phyloP scores from a whole-genome alignment of 1,140 invertebrate genomes.

The Dendroctonus ponderosae region DNA sequence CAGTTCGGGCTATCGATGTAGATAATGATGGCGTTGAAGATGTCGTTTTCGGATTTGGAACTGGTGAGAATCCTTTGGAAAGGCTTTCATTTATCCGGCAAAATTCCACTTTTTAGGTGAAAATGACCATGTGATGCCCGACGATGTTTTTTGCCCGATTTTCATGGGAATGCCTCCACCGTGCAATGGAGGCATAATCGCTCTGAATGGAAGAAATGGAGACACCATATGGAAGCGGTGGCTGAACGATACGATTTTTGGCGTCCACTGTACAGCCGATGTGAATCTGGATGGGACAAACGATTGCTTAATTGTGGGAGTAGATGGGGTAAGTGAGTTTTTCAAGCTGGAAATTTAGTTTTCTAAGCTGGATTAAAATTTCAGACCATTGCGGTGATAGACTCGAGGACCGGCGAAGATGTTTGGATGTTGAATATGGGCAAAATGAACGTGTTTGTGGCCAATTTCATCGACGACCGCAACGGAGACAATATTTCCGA shows the following conservation, averaged over 20 bases:
- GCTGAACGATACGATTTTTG: constrained; percentile 71
- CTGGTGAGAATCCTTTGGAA: constrained; percentile 55
- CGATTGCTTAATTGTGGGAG: constrained; percentile 74
- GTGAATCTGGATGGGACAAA: constrained; percentile 67
- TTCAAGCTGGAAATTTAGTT: constrained; percentile 1
- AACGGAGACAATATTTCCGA: constrained; percentile 72
- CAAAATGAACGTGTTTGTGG: constrained; percentile 62
- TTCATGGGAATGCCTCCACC: constrained; percentile 64
- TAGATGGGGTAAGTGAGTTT: constrained; percentile 61
- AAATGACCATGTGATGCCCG: constrained; percentile 41
- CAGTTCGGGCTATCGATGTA: constrained; percentile 69
- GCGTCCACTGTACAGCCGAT: constrained; percentile 72
- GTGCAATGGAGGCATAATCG: constrained; percentile 76
- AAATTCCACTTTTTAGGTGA: constrained; percentile 36
- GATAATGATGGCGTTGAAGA: constrained; percentile 73
- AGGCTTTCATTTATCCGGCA: neutral
- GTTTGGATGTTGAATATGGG: constrained; percentile 65
- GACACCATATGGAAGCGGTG: constrained; percentile 75
- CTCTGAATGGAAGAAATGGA: constrained; percentile 71
- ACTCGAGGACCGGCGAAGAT: constrained; percentile 63
- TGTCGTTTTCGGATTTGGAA: constrained; percentile 77
- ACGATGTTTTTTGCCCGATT: constrained; percentile 60
- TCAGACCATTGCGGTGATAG: constrained; percentile 67
- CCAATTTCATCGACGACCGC: constrained; percentile 70
- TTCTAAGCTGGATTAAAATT: constrained; percentile 24